Conservation (phyloP, 2,888 invertebrate species). For the Luperina nickerlii region DNA sequence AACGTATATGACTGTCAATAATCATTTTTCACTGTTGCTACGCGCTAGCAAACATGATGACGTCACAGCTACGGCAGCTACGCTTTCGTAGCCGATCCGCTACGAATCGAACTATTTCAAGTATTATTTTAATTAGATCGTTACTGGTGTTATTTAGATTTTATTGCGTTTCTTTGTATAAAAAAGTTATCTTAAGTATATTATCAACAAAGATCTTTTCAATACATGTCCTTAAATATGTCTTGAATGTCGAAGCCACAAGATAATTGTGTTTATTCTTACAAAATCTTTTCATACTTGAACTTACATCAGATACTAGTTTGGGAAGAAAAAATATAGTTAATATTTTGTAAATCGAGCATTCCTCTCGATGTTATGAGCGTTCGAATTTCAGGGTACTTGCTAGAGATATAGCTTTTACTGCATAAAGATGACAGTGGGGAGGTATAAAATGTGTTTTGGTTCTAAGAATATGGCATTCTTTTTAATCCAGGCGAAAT, state of each 20-base stretch:
- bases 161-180: neutral
- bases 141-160: neutral
- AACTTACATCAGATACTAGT: neutral
- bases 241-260: neutral
- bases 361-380: neutral
- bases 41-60: conserved; percentile 15
- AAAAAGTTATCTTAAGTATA: neutral
- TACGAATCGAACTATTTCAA: conserved; percentile 11
- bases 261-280: conserved; percentile 1
- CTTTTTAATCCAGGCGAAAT: neutral
- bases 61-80: conserved; percentile 2
- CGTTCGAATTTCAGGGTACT: neutral
- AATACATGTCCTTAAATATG: neutral
- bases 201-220: neutral
- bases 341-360: neutral
- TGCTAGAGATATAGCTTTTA: neutral
- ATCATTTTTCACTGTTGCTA: neutral
- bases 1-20: neutral
- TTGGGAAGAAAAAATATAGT: neutral
- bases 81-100: conserved; percentile 24
- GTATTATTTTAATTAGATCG: conserved; percentile 29
- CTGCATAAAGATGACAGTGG: neutral
- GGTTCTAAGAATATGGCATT: neutral
- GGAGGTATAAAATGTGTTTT: neutral
- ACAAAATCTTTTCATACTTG: conserved; percentile 9